A percentile compares a stretch with the other conserved stretches of the same genome.
Conservation (phyloP, 2,113 vertebrate genomes). For the Aleadryas rufinucha region DNA sequence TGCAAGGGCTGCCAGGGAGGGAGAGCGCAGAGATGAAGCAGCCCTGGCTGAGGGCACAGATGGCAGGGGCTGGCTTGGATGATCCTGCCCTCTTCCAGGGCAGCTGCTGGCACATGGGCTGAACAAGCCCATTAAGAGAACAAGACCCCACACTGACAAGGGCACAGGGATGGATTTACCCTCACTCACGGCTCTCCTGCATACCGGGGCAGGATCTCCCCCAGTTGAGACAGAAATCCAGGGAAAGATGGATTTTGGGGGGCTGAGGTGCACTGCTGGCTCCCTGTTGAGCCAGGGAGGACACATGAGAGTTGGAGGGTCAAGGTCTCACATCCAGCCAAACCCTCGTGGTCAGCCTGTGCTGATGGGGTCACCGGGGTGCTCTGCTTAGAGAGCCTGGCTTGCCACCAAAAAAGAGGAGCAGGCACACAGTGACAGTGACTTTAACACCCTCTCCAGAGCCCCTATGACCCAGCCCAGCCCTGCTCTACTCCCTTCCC, state of each 20-base stretch:
- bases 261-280: background rate
- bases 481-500: background rate
- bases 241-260: background rate
- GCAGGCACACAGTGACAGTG: rapidly evolving
- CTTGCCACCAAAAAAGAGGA: rapidly evolving
- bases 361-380: rapidly evolving
- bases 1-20: background rate
- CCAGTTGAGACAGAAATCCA: background rate
- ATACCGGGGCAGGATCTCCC: background rate
- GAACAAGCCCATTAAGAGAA: slow-evolving; percentile 39
- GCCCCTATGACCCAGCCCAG: rapidly evolving
- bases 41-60: slow-evolving; percentile 53
- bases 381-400: background rate
- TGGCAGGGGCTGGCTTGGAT: slow-evolving; percentile 60
- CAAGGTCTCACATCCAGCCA: background rate
- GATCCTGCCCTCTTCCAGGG: slow-evolving; percentile 21
- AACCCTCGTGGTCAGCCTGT: rapidly evolving
- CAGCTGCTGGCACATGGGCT: slow-evolving; percentile 38
- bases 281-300: background rate
- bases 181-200: background rate
- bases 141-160: slow-evolving; percentile 10
- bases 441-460: rapidly evolving
- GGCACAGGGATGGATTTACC: slow-evolving; percentile 20
- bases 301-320: rapidly evolving
- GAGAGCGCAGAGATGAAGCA: slow-evolving; percentile 9